Evolutionary conservation across 2,113 vertebrate genomes (phyloP), one percentile per base, ranked within the genome.

Genomic region (Eptesicus fuscus): DNA sequence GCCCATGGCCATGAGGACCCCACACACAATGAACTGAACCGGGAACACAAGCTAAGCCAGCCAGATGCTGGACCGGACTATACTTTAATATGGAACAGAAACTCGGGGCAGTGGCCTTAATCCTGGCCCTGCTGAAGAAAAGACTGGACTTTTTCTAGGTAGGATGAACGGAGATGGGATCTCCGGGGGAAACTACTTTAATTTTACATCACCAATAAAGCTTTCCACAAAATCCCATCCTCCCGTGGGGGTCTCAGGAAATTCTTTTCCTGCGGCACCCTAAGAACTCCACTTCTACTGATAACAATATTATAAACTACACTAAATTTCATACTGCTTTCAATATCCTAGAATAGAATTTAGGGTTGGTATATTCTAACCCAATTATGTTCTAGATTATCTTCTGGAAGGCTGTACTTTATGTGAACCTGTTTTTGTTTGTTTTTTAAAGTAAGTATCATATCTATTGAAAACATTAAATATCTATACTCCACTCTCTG

Each of bases 241-340:
- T 67, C 32, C 63, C 7, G 32, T 67, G 63, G 32, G 30, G 32
- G 63, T 32, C 63, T 67, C 30, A 67, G 63, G 63, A 67, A 65
- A 67, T 67, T 17, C 32, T 67, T 32, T 67, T 67, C 32, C 32
- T 67, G 32, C 14, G 7, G 63, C 63, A 67, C 28, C 61, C 28
- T 30, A 63, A 63, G 25, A 63, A 63, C 12, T 63, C 61, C 28
- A 30, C 30, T n/a, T n/a, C 63, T 32, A n/a, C 63, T 17, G 30
- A 67, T n/a, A 17, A 67, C 63, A 67, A 67, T 65, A 32, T 42
- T 51, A 76, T 28, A 32, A 90, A 83, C 9, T 49, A 89, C 49
- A 94, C 83, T 94, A 93, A 80, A 85, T 76, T 67, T 83, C 14
- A 88, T 70, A 63, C 18, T 74, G n/a, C 74, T 95, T 91, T 80